phyloP scores from a whole-genome alignment of 2,113 vertebrate species.

The Hippolais icterina region DNA sequence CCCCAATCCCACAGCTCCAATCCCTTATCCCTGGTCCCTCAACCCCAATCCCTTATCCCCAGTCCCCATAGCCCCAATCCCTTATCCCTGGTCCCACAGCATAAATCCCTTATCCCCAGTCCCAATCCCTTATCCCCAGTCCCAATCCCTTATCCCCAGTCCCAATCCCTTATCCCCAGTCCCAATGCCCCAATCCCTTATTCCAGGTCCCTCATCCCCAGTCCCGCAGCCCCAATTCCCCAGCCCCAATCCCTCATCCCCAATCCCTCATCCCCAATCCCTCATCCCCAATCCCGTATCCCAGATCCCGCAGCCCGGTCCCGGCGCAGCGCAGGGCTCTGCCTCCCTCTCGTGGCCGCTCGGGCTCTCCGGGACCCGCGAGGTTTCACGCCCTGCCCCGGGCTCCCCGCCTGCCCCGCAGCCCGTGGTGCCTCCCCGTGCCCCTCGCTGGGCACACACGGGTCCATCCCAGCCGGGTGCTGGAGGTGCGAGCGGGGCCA shows the following conservation, averaged over 20 bases:
- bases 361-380: background rate
- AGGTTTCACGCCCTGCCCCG: accelerated
- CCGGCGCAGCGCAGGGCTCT: background rate
- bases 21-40: accelerated
- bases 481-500: background rate
- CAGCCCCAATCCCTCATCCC: accelerated
- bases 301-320: accelerated
- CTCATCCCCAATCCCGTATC: accelerated
- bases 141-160: accelerated
- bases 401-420: background rate
- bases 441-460: background rate
- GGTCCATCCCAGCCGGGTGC: background rate
- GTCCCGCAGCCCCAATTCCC: accelerated
- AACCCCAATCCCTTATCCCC: background rate
- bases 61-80: accelerated
- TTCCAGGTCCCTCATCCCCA: accelerated
- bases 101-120: accelerated
- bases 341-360: slow-evolving; percentile 28
- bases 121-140: accelerated
- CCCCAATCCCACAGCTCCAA: accelerated
- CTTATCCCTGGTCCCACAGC: accelerated
- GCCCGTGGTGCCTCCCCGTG: background rate
- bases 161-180: accelerated
- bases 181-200: accelerated
- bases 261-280: accelerated